A percentile compares a stretch with the other conserved stretches of the same genome.
These are phyloP conservation scores for Scelioninae gen. 1 DNA, from an alignment of 2,888 invertebrate genomes.

Conservation along the genomic window DNA sequence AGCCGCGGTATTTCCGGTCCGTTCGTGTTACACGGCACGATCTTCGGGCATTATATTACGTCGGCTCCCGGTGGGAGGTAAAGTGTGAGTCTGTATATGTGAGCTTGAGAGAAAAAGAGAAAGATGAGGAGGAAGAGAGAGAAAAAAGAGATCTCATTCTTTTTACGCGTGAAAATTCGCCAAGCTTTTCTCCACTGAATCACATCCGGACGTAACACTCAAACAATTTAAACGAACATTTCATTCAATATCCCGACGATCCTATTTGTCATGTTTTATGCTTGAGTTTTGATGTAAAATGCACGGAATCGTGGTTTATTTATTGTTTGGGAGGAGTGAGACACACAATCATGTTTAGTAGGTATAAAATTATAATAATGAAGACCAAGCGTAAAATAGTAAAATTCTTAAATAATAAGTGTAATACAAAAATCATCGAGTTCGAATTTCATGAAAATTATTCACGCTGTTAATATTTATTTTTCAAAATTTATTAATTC, in stretches of 20 bases:
- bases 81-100: neutral
- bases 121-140: neutral
- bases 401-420: too few relatives aligned
- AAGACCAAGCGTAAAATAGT: too few relatives aligned
- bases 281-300: conserved; percentile 1
- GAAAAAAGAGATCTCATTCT: conserved; percentile 21
- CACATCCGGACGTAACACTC: conserved; percentile 31
- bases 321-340: neutral
- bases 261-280: conserved; percentile 31
- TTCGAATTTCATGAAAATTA: too few relatives aligned
- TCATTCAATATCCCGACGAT: conserved; percentile 25
- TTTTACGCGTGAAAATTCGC: conserved; percentile 40
- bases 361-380: too few relatives aligned
- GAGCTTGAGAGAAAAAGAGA: neutral
- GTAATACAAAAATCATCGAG: too few relatives aligned
- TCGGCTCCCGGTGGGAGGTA: conserved; percentile 31
- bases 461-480: too few relatives aligned
- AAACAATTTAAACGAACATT: conserved; percentile 35
- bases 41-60: conserved; percentile 68
- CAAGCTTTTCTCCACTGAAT: conserved; percentile 33
- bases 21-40: conserved; percentile 60
- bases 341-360: neutral
- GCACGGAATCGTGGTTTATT: neutral
- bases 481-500: too few relatives aligned
- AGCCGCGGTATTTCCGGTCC: conserved; percentile 73